Base-by-base conservation (phyloP, 2,113 vertebrate species). In the Rhegmatorhina hoffmannsi region DNA sequence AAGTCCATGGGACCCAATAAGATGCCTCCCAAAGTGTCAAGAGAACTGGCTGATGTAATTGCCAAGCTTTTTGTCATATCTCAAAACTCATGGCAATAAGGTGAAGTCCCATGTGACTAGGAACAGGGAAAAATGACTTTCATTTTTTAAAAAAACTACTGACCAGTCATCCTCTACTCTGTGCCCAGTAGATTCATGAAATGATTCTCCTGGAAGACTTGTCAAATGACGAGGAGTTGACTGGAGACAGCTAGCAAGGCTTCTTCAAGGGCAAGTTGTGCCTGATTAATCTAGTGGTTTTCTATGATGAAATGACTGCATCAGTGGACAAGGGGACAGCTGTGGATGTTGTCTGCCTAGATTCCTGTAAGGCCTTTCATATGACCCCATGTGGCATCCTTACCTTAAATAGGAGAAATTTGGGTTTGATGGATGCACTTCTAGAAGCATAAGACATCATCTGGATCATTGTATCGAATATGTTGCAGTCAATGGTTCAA, bases 1-100 rank as follows among this genome's bases (percentile, higher is more conserved):
- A 58, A 46, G 3, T 56, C 29, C 15, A 9, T 12, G 6, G 2
- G 9, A 67, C 5, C 13, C 0, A 0, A 26, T n/a, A 5, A 84
- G 10, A 20, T 38, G 5, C 5, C 16, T 60, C 40, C 5, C 17
- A 60, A 13, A 13, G 5, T 56, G 13, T 28, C 62, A 24, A 50
- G 10, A 6, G 7, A 70, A 23, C 3, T n/a, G 24, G 8, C 9
- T 31, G 18, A 28, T 0, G 0, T 17, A 31, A 10, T 34, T 44
- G 6, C 11, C 43, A 40, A 49, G 13, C 1, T 53, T 20, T 44
- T 64, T 9, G 24, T 24, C 3, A 2, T 33, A 10, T 47, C 6
- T 20, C 16, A 66, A 87, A 90, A 56, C 8, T 29, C 0, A 0
- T 29, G 55, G 6, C 2, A 3, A n/a, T 43, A 15, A 47, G 18